phyloP scores from a whole-genome alignment of 2,797 vertebrate genomes.

The Nasua narica region DNA sequence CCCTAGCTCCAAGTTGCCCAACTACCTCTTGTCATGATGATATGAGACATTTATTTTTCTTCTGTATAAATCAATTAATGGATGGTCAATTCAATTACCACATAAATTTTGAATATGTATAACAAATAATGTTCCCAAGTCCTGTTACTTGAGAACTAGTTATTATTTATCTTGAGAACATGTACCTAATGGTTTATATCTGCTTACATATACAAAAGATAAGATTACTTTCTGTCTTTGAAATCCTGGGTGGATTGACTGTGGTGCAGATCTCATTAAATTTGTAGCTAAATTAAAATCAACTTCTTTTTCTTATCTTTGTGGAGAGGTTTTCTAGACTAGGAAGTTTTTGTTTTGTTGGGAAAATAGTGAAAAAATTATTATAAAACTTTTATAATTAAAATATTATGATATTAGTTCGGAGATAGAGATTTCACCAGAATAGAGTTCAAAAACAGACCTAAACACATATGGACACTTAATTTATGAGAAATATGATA shows the following conservation, averaged over 20 bases:
- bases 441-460: not conserved
- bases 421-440: not conserved
- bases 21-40: not conserved
- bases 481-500: not conserved
- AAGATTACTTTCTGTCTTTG: not conserved
- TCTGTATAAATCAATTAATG: not conserved
- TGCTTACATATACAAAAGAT: not conserved
- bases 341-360: not conserved
- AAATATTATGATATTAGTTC: not conserved
- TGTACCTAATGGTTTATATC: not conserved
- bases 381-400: not conserved
- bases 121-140: not conserved
- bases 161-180: not conserved
- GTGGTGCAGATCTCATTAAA: not conserved
- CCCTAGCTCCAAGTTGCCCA: not conserved
- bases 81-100: not conserved
- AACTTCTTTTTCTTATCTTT: not conserved
- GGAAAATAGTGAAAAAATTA: not conserved
- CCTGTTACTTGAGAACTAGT: not conserved
- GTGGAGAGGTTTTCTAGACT: not conserved
- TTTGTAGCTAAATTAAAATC: not conserved
- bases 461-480: not conserved
- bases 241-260: not conserved
- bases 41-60: not conserved
- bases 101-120: not conserved